These are phyloP conservation scores for Meteorus sp. DNA, from an alignment of 1,140 invertebrate genomes.

Conservation along the genomic window DNA sequence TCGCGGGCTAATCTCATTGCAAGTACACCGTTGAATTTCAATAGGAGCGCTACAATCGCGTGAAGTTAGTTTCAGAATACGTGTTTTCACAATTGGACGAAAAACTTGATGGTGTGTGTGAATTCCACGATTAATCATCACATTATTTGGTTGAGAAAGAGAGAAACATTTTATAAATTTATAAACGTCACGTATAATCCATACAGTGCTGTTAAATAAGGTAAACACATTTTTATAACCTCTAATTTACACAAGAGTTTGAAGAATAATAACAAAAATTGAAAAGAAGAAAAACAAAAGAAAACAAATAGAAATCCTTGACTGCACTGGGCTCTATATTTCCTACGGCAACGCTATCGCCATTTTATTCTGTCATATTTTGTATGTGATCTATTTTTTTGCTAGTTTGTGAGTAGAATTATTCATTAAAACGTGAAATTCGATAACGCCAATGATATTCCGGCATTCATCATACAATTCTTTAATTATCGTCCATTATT, in stretches of 20 bases:
- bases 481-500: not conserved
- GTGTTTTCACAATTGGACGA: constrained; percentile 31
- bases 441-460: no score
- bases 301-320: constrained; percentile 17
- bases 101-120: not conserved
- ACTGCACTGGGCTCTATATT: not conserved
- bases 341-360: constrained; percentile 24
- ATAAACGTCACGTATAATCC: not conserved
- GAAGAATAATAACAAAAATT: not conserved
- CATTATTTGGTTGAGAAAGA: no score
- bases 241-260: no score
- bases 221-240: not conserved
- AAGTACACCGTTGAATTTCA: no score
- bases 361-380: constrained; percentile 37
- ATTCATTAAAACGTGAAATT: no score
- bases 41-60: no score
- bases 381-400: not conserved
- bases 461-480: no score
- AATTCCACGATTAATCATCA: constrained; percentile 5
- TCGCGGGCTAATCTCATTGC: no score
- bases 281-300: not conserved
- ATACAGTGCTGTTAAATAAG: not conserved
- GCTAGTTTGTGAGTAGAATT: not conserved
- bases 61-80: constrained; percentile 31
- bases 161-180: not conserved